Conservation (phyloP, 2,888 invertebrate genomes). For the Machimus atricapillus region DNA sequence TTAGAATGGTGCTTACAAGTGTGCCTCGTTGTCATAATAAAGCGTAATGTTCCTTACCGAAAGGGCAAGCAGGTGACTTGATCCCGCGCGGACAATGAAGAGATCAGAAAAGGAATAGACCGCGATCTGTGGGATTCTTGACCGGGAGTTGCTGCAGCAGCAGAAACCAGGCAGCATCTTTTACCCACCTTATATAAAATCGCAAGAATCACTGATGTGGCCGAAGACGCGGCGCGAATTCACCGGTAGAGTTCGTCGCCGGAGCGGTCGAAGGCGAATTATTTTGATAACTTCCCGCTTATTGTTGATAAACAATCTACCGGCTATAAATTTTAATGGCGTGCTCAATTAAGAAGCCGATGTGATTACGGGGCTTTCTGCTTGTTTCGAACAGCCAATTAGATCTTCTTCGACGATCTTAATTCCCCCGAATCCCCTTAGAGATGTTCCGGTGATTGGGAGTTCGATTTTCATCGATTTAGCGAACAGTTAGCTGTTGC, state of each 20-base stretch:
- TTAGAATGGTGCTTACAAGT: neutral
- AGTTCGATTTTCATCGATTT: neutral
- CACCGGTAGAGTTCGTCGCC: neutral
- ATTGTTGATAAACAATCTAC: conserved; percentile 12
- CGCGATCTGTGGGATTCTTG: neutral
- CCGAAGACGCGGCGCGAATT: neutral
- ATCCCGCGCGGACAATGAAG: neutral
- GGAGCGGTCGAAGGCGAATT: neutral
- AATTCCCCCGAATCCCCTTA: neutral
- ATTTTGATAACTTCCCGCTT: conserved; percentile 1
- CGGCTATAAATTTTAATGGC: neutral
- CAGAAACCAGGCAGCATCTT: neutral
- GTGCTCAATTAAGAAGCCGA: neutral
- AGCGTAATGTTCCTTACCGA: neutral
- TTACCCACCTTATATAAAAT: neutral
- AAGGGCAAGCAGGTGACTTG: neutral
- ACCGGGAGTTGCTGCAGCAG: neutral
- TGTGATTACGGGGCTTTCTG: neutral
- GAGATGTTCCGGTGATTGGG: neutral
- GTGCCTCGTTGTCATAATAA: neutral
- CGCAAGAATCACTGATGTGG: neutral
- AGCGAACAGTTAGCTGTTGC: neutral
- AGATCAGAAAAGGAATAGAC: neutral
- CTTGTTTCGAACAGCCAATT: neutral
- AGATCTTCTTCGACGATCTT: neutral